Conservation (phyloP, 2,888 invertebrate genomes). For the Gortyna flavago region DNA sequence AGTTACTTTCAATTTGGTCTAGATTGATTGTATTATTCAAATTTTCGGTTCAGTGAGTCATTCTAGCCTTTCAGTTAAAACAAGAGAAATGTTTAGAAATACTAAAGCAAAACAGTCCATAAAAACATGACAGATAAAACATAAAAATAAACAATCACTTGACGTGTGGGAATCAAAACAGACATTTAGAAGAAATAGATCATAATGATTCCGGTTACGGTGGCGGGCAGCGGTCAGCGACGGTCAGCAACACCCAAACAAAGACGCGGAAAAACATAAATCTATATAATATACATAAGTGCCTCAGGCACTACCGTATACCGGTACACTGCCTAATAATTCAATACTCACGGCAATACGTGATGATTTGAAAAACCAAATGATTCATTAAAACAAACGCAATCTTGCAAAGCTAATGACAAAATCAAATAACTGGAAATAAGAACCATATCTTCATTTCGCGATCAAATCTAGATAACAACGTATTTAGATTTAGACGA, state of each 20-base stretch:
- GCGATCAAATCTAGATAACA: conserved; percentile 36
- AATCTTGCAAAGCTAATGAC: conserved; percentile 20
- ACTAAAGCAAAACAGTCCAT: not conserved
- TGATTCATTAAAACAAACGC: conserved; percentile 23
- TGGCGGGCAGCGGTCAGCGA: not conserved
- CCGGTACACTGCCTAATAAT: no score
- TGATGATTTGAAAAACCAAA: conserved; percentile 30
- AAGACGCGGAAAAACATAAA: conserved; percentile 42
- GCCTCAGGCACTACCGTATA: conserved; percentile 13
- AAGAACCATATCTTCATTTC: conserved; percentile 24
- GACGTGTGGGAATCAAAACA: conserved; percentile 29
- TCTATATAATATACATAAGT: conserved; percentile 3
- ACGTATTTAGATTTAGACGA: conserved; percentile 5
- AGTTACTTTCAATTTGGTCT: conserved; percentile 13
- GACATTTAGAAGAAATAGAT: conserved; percentile 23
- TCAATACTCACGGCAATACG: conserved; percentile 17
- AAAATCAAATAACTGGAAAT: conserved; percentile 26
- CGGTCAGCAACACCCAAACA: conserved; percentile 22
- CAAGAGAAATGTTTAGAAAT: not conserved
- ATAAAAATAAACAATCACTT: not conserved
- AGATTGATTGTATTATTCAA: not conserved
- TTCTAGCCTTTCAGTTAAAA: not conserved
- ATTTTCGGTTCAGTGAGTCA: not conserved
- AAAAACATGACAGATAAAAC: not conserved
- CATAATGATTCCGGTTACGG: conserved; percentile 29